phyloP scores from a whole-genome alignment of 2,797 vertebrate species.

The Vipera ursinii region DNA sequence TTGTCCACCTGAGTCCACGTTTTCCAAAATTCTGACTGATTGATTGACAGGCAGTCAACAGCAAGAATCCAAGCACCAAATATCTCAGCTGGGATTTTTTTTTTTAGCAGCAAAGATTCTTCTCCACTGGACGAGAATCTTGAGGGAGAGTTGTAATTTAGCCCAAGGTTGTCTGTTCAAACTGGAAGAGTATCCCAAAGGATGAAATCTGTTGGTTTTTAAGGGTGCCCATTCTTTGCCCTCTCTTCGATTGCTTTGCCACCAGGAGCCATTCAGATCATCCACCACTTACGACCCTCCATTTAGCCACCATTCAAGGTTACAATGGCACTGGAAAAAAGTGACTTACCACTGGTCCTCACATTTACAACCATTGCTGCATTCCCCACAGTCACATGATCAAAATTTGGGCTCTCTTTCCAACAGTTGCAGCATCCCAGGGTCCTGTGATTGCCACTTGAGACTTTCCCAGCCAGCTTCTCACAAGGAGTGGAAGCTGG shows the following conservation, averaged over 20 bases:
- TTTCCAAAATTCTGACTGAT: no score
- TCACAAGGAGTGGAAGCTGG: not conserved
- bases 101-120: not conserved
- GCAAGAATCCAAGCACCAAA: no score
- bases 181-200: not conserved
- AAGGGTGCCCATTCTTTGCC: not conserved
- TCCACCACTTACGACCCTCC: not conserved
- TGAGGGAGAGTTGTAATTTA: rapidly evolving
- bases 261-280: not conserved
- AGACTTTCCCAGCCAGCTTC: not conserved
- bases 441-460: no score
- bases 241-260: not conserved
- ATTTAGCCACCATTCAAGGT: not conserved
- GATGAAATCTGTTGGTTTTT: not conserved
- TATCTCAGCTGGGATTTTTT: no score
- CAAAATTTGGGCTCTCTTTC: no score
- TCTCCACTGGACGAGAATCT: not conserved
- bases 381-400: no score
- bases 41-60: not conserved
- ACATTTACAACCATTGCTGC: no score
- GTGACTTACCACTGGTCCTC: no score
- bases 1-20: no score
- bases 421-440: no score
- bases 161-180: not conserved
- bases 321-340: no score